Evolutionary conservation across 2,113 vertebrate genomes (phyloP).

Genomic region (Terrapene triunguis): DNA sequence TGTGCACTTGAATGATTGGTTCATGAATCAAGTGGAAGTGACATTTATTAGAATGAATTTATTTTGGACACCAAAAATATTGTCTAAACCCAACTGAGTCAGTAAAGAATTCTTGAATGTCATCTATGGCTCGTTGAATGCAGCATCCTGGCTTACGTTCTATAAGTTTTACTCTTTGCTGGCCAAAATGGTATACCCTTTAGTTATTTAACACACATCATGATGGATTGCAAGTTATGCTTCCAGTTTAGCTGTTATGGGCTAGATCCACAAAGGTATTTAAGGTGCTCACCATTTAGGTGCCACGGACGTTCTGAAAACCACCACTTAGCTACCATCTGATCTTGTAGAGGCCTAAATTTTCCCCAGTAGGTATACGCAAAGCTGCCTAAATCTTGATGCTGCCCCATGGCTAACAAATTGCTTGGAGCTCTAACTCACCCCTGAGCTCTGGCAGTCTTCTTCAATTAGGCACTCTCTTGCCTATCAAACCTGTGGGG

Average conservation of each 20-base stretch:
- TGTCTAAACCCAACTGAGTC: conserved; percentile 21
- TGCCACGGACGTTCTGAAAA: neutral
- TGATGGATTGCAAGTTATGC: neutral
- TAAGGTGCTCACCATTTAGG: neutral
- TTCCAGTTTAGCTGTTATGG: neutral
- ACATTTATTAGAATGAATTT: conserved; percentile 22
- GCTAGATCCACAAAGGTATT: neutral
- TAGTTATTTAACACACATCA: rapidly evolving
- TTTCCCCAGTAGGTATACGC: neutral
- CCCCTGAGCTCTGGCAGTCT: neutral
- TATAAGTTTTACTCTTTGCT: neutral
- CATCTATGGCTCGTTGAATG: neutral
- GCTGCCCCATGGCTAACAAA: neutral
- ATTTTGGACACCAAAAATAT: neutral
- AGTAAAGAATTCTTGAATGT: neutral
- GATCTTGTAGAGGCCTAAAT: neutral
- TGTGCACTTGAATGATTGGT: rapidly evolving
- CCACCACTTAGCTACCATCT: neutral
- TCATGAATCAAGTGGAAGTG: neutral
- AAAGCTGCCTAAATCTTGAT: neutral
- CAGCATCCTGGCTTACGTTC: neutral
- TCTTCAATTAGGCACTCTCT: neutral
- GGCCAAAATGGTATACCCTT: neutral
- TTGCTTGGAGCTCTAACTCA: neutral
- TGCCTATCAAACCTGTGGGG: neutral